Evolutionary conservation across 1,140 invertebrate genomes (phyloP).

Genomic region (Melanaphis sacchari): DNA sequence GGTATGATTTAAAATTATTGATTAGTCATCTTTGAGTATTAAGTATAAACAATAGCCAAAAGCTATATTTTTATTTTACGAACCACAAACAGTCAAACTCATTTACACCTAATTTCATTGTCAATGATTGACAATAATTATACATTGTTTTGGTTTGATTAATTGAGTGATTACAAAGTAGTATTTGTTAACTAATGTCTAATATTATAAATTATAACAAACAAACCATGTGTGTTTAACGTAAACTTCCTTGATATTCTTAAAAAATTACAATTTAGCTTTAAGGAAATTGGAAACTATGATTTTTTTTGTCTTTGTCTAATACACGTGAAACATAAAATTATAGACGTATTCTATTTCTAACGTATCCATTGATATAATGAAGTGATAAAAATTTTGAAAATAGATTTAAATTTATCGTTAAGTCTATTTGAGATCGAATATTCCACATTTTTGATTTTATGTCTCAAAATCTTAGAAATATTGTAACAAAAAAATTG

Average conservation of each 20-base stretch:
- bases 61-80: not conserved
- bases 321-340: no score
- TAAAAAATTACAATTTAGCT: not conserved
- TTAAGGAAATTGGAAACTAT: no score
- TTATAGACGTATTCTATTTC: no score
- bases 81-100: not conserved
- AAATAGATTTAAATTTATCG: no score
- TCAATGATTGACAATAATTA: not conserved
- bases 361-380: no score
- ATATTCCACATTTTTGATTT: no score
- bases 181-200: not conserved
- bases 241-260: not conserved
- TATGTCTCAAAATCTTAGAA: no score
- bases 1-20: not conserved
- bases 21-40: not conserved
- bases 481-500: no score
- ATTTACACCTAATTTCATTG: not conserved
- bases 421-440: no score
- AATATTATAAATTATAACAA: not conserved
- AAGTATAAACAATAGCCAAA: not conserved
- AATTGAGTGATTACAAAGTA: not conserved
- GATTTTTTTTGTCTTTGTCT: no score
- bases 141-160: not conserved
- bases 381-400: no score
- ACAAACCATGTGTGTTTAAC: not conserved